Percentiles rank a stretch among this genome's conserved stretches.
Evolutionary conservation across 1,140 invertebrate genomes (phyloP).

Genomic region (Ooceraea biroi): DNA sequence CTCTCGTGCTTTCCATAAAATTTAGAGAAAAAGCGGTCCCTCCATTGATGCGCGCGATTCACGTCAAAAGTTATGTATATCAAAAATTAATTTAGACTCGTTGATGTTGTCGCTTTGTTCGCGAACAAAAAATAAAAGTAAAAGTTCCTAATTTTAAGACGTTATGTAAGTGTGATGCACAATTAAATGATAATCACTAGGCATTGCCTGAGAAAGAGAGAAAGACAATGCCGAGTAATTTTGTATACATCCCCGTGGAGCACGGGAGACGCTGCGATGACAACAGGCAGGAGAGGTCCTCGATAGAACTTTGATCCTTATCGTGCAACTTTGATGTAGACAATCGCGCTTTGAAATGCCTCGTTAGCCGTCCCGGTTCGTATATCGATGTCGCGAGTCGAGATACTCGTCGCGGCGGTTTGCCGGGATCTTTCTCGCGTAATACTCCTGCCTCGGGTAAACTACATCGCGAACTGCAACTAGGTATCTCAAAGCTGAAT

Average conservation of each 20-base stretch:
- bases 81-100: background rate
- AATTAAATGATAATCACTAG: slow-evolving; percentile 44
- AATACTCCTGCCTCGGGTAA: slow-evolving; percentile 48
- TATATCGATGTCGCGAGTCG: slow-evolving; percentile 55
- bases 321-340: slow-evolving; percentile 58
- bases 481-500: slow-evolving; percentile 42
- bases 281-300: slow-evolving; percentile 11
- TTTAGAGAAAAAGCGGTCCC: background rate
- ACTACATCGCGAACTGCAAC: slow-evolving; percentile 10
- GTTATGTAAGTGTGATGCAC: background rate
- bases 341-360: slow-evolving; percentile 59
- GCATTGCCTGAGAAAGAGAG: slow-evolving; percentile 38
- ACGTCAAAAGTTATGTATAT: background rate
- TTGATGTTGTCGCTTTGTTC: too few species aligned
- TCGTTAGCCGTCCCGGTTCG: slow-evolving; percentile 38
- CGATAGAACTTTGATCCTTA: slow-evolving; percentile 64
- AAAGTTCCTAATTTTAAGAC: background rate
- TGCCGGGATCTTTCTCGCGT: slow-evolving; percentile 50
- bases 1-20: background rate
- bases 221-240: slow-evolving; percentile 58
- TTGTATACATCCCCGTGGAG: slow-evolving; percentile 38
- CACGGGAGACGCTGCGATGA: slow-evolving; percentile 31
- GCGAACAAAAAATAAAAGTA: too few species aligned
- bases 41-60: background rate
- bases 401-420: slow-evolving; percentile 40